Base-by-base conservation (phyloP, 37 sponge, comb jelly and placozoan genomes). In the Aplysina aerophoba region DNA sequence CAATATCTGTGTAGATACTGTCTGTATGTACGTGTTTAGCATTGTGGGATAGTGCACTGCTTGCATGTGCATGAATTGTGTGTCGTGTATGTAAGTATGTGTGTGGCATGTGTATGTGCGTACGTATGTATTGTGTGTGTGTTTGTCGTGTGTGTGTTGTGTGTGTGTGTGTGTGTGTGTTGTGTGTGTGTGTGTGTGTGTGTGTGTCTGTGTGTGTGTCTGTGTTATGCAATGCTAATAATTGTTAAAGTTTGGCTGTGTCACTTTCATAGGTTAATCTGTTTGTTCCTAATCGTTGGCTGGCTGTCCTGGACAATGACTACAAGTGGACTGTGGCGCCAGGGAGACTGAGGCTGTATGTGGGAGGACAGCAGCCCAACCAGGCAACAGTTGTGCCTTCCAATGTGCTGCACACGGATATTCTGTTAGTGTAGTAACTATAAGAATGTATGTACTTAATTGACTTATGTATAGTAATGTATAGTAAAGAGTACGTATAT, bases 361-460 rank as follows among this genome's bases (percentile, higher is more conserved):
- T 62, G n/a, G 64, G 64, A 13, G 64, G 64, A 27, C 64, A 62
- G 64, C 64, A 28, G n/a, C 64, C 64, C 27, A 27, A 62, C 64
- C 64, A 62, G 64, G 28, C 27, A 4, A 28, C 64, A 62, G 64
- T n/a, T 4, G n/a, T 62, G n/a, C 28, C 64, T 14, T 62, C 64
- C 24, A 62, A 28, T 62, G 64, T n/a, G 64, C 64, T 62, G 50
- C 50, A 44, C 50, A 44, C 8, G 50, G 50, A 44, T 8, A 44
- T 44, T 44, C 50, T 44, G 8, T 8, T 44, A 44, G 50, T 44
- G 50, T 44, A 44, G 50, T 44, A 11, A n/a, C n/a, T n/a, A n/a
- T n/a, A n/a, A n/a, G n/a, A n/a, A n/a, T n/a, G n/a, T n/a, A n/a
- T n/a, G n/a, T n/a, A n/a, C n/a, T n/a, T n/a, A n/a, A n/a, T n/a